Percentiles rank a stretch among this genome's conserved stretches.
These are phyloP conservation scores for Fragariocoptes setiger DNA, from an alignment of 1,140 invertebrate genomes.

Conservation along the genomic window DNA sequence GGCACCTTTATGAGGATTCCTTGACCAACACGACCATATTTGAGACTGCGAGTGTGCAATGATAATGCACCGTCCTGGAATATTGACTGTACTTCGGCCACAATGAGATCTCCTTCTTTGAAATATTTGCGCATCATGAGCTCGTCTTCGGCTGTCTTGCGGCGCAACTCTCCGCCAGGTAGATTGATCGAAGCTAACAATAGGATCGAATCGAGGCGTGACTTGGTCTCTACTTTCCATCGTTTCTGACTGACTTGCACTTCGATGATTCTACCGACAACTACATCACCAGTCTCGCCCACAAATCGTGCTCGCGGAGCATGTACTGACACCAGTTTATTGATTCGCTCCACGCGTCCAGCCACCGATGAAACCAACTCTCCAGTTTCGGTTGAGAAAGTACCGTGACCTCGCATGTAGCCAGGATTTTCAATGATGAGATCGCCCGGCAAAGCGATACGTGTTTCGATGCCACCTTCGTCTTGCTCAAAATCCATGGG, in stretches of 20 bases:
- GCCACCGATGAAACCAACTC: conserved; percentile 61
- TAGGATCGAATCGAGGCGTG: conserved; percentile 54
- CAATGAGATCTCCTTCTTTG: conserved; percentile 73
- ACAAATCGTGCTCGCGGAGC: conserved; percentile 45
- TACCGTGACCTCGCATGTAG: conserved; percentile 64
- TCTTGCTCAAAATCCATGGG: not conserved
- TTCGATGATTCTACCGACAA: conserved; percentile 70
- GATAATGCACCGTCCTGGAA: conserved; percentile 65
- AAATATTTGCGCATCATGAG: conserved; percentile 80
- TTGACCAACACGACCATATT: conserved; percentile 75
- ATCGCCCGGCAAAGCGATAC: not conserved
- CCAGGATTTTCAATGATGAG: conserved; percentile 3
- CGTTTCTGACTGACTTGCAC: conserved; percentile 44
- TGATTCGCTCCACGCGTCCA: conserved; percentile 67
- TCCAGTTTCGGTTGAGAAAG: conserved; percentile 43
- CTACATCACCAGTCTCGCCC: conserved; percentile 80
- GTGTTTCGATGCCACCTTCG: not conserved
- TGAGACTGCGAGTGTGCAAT: conserved; percentile 73
- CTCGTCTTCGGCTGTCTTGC: conserved; percentile 80
- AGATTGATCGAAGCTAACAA: conserved; percentile 76
- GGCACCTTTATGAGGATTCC: conserved; percentile 67
- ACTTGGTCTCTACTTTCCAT: conserved; percentile 84
- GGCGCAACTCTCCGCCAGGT: conserved; percentile 70
- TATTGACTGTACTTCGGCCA: conserved; percentile 66
- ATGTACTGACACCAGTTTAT: conserved; percentile 62